phyloP scores from a whole-genome alignment of 2,888 invertebrate genomes.

The Sericinus montela region DNA sequence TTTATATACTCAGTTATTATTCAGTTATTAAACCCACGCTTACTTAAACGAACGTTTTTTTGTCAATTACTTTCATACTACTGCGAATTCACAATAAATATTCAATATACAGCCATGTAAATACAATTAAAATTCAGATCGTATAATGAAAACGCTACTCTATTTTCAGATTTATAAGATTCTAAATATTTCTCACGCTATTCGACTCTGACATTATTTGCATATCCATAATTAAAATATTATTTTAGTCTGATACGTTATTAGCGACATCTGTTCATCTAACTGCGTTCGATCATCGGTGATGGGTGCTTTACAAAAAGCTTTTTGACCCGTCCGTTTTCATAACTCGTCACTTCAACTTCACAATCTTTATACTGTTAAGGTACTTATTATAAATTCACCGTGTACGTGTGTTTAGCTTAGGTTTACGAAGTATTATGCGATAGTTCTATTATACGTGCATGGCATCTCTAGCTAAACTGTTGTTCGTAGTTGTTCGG shows the following conservation, averaged over 20 bases:
- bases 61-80: slow-evolving; percentile 53
- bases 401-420: slow-evolving; percentile 70
- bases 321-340: slow-evolving; percentile 49
- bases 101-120: slow-evolving; percentile 70
- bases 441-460: slow-evolving; percentile 62
- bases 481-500: slow-evolving; percentile 70
- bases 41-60: slow-evolving; percentile 34
- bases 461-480: slow-evolving; percentile 72
- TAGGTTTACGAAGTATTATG: slow-evolving; percentile 59
- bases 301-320: slow-evolving; percentile 43
- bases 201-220: slow-evolving; percentile 69
- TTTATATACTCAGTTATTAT: slow-evolving; percentile 21
- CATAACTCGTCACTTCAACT: slow-evolving; percentile 42
- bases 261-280: slow-evolving; percentile 20
- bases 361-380: slow-evolving; percentile 51
- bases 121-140: slow-evolving; percentile 70
- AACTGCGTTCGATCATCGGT: slow-evolving; percentile 14
- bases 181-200: slow-evolving; percentile 59
- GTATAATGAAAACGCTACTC: slow-evolving; percentile 61
- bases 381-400: slow-evolving; percentile 53
- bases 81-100: slow-evolving; percentile 43
- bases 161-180: slow-evolving; percentile 69
- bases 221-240: slow-evolving; percentile 59
- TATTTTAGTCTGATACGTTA: slow-evolving; percentile 49
- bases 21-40: slow-evolving; percentile 23